Base-by-base conservation (phyloP, 2,113 vertebrate genomes). In the Psilopogon haemacephalus region DNA sequence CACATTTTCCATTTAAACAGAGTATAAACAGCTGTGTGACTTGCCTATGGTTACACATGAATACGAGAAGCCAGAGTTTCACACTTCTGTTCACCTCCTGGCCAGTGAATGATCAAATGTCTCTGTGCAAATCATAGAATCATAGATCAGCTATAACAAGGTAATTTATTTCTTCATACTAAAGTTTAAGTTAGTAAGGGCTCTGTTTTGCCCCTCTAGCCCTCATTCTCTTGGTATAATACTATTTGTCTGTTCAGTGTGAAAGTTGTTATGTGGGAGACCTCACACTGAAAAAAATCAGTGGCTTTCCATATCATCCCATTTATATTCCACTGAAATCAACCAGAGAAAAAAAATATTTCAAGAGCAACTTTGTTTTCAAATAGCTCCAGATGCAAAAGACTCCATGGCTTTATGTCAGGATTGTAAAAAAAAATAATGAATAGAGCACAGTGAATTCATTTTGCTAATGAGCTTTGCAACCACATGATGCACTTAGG, bases 401-500 rank as follows among this genome's bases (percentile, higher is more conserved):
- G 3, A 27, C 70, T 93, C 35, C 13, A 40, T 79, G 87, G 80
- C 84, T 96, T 79, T 44, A 27, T 94, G 81, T 93, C 94, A 95
- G 83, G 67, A 75, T 32, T 91, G 81, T 89, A 65, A 92, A 92
- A 93, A 90, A 44, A 44, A 93, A 90, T 17, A 44, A 88, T 91
- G 93, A 96, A 93, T 80, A 72, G 60, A 94, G 42, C 81, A 82
- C 72, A 95, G 94, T 93, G 95, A 95, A 95, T 95, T 95, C 58
- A 92, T 96, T 96, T 93, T 88, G 78, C 85, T 95, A 94, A 93
- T 95, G 93, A 92, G 94, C 88, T 94, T 89, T 91, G 81, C 84
- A 91, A 68, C 77, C 90, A 83, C 84, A 91, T 69, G 90, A 93
- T 91, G 52, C 88, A 68, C 80, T 69, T 88, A 40, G 26, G 54